phyloP scores from a whole-genome alignment of 2,113 vertebrate genomes.

The Cyprinus carpio region DNA sequence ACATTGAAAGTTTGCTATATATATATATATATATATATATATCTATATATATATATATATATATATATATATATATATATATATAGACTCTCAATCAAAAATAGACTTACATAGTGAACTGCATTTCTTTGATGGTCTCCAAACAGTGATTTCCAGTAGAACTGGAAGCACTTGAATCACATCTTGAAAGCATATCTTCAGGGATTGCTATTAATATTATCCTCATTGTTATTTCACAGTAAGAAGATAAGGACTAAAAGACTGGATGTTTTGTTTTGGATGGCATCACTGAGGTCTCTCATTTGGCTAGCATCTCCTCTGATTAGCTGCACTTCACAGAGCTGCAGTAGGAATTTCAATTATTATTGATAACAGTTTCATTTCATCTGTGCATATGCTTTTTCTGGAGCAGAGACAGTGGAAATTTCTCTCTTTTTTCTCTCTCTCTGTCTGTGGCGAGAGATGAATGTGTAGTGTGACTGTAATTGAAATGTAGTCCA shows the following conservation, averaged over 20 bases:
- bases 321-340: constrained; percentile 50
- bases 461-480: constrained; percentile 55
- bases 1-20: too few species aligned
- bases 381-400: constrained; percentile 49
- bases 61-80: too few species aligned
- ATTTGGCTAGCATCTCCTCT: constrained; percentile 51
- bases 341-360: constrained; percentile 24
- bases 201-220: neutral
- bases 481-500: constrained; percentile 72
- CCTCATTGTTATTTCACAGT: neutral
- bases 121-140: neutral
- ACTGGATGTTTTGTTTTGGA: constrained; percentile 37
- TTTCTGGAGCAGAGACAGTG: constrained; percentile 51
- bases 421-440: constrained; percentile 39
- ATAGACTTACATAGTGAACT: neutral
- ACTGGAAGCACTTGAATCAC: neutral
- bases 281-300: constrained; percentile 7
- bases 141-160: neutral
- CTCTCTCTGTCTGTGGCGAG: constrained; percentile 42
- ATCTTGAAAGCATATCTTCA: neutral
- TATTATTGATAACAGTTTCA: constrained; percentile 57
- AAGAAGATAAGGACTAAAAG: constrained; percentile 6
- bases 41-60: too few species aligned
- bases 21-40: too few species aligned
- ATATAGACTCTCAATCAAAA: neutral